phyloP scores from a whole-genome alignment of 1,140 invertebrate species.

The Ceratina japonica region DNA sequence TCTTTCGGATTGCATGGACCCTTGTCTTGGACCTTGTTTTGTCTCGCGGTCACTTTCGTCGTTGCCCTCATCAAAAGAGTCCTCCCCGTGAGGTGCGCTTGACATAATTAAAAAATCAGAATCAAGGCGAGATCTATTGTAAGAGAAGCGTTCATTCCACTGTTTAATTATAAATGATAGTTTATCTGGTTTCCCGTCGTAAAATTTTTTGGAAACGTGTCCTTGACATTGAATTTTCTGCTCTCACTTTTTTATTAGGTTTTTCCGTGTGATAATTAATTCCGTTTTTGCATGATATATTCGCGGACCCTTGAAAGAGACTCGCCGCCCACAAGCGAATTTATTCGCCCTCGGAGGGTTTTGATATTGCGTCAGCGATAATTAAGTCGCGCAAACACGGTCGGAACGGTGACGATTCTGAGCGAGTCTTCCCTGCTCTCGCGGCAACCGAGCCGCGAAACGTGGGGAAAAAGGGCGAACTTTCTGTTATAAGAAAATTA shows the following conservation, averaged over 20 bases:
- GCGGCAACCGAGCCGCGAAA: slow-evolving; percentile 6
- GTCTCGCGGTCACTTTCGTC: slow-evolving; percentile 4
- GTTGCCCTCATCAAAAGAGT: neutral
- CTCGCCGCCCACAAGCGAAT: neutral
- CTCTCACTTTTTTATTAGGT: neutral
- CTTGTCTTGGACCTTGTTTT: neutral
- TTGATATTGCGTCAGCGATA: slow-evolving; percentile 3
- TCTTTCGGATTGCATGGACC: neutral
- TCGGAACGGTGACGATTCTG: neutral
- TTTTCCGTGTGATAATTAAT: neutral
- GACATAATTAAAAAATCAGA: neutral
- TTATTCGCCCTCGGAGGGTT: slow-evolving; percentile 12
- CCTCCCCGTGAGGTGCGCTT: neutral
- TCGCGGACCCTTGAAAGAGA: neutral
- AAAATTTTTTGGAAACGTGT: neutral
- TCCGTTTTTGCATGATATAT: neutral
- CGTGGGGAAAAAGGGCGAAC: neutral
- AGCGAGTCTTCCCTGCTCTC: neutral
- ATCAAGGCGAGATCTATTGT: neutral
- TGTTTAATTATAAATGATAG: no score
- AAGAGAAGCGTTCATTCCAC: no score
- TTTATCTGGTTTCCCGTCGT: neutral
- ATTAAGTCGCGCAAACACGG: slow-evolving; percentile 17
- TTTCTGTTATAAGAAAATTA: slow-evolving; percentile 32
- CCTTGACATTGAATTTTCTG: neutral